Evolutionary conservation across 2,797 vertebrate genomes (phyloP), one percentile per base, ranked within the genome.

Genomic region (Antrozous pallidus): DNA sequence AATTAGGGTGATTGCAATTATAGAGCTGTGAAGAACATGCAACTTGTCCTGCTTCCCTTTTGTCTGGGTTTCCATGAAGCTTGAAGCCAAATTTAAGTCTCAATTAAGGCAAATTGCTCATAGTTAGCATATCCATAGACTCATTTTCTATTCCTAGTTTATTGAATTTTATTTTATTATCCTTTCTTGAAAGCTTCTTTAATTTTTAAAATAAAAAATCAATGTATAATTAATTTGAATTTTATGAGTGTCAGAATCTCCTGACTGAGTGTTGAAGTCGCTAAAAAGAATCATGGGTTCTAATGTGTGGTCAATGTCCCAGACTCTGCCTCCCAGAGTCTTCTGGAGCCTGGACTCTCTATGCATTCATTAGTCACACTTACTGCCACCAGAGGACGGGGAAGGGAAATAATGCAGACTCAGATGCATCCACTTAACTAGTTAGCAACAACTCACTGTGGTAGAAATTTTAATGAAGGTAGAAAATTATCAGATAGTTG

Each of bases 121-220:
- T 24, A 90, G 84, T 95, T 94, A 90, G 45, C 85, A 85, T 90
- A 88, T 20, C 31, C 69, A 65, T 28, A 82, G 63, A 74, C 54
- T 94, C 77, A 42, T 95, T 95, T 95, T 79, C 83, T 81, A 71
- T 80, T 84, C 95, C 79, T 88, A 38, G 73, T 88, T 82, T 58
- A 88, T 31, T 90, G 70, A 51, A 67, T 36, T 22, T 93, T 33
- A 74, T 28, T 92, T 10, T 79, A 91, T 17, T 78, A 45, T 47
- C 45, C 33, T 93, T 90, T 89, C 75, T 74, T 54, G 14, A 42
- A 79, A 83, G 33, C 36, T 86, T 88, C 33, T 36, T 95, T 95
- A 91, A 84, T 91, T 91, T 93, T 89, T 63, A 79, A 90, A 94
- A 93, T 61, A 87, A 94, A 77, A 7, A 88, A 83, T 70, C 38